Conservation (phyloP, 2,797 vertebrate species). For the Rousettus madagascariensis region DNA sequence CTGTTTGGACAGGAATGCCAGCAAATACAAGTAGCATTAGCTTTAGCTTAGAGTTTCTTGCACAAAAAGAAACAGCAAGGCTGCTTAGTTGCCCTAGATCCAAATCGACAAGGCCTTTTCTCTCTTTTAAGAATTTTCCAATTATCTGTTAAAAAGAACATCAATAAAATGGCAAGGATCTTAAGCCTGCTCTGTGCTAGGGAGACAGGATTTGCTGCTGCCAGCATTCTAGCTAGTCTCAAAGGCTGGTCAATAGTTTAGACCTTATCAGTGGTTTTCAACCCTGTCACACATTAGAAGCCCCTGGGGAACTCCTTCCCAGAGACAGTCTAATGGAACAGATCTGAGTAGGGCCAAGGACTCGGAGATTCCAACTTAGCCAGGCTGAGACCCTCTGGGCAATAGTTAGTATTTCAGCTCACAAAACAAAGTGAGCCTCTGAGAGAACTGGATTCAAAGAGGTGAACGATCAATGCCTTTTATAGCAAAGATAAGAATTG, state of each 20-base stretch:
- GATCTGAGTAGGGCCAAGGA: background rate
- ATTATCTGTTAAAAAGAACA: background rate
- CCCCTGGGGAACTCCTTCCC: background rate
- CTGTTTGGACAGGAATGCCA: slow-evolving; percentile 62
- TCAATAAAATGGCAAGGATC: background rate
- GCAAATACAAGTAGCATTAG: background rate
- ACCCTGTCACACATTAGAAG: background rate
- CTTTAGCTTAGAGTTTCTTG: background rate
- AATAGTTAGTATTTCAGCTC: background rate
- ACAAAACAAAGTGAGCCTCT: background rate
- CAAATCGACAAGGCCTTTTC: background rate
- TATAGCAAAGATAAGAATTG: background rate
- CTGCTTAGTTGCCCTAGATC: background rate
- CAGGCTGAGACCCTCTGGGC: background rate
- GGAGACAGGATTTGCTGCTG: background rate
- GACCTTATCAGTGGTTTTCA: background rate
- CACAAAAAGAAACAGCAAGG: background rate
- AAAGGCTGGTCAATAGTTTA: background rate
- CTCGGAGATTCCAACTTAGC: background rate
- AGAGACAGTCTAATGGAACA: background rate
- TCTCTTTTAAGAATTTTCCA: background rate
- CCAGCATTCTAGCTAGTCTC: background rate
- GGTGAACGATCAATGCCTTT: background rate
- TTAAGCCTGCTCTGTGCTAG: background rate
- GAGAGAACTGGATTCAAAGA: background rate